Conservation (phyloP, 2,888 invertebrate species). For the Philereme vetulata region DNA sequence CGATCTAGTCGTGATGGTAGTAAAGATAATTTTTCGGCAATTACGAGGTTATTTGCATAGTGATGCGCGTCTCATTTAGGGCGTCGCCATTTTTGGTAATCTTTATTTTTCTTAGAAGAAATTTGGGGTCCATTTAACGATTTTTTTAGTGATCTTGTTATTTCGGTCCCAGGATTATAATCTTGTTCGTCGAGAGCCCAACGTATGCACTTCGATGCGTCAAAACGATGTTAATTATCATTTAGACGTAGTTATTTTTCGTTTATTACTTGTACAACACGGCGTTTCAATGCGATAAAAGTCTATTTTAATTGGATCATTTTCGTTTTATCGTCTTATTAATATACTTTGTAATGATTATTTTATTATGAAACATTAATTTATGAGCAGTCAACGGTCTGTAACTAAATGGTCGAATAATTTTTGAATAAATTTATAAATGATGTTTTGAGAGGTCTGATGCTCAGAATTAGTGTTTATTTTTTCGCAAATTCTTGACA, state of each 20-base stretch:
- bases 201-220: slow-evolving; percentile 58
- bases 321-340: slow-evolving; percentile 66
- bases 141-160: slow-evolving; percentile 49
- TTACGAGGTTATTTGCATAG: slow-evolving; percentile 76
- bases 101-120: slow-evolving; percentile 52
- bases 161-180: slow-evolving; percentile 50
- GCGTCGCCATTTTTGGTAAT: slow-evolving; percentile 66
- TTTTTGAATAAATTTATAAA: slow-evolving; percentile 36
- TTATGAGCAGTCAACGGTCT: slow-evolving; percentile 41
- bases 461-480: neutral
- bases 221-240: slow-evolving; percentile 64
- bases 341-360: slow-evolving; percentile 63
- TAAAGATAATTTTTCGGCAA: slow-evolving; percentile 68
- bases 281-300: slow-evolving; percentile 61
- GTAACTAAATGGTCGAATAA: slow-evolving; percentile 41
- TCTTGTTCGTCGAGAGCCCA: slow-evolving; percentile 44
- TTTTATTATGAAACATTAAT: slow-evolving; percentile 50
- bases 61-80: slow-evolving; percentile 65
- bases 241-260: slow-evolving; percentile 62
- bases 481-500: slow-evolving; percentile 1
- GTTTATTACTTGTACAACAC: slow-evolving; percentile 68
- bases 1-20: slow-evolving; percentile 70
- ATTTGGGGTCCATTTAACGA: slow-evolving; percentile 53
- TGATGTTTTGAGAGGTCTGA: slow-evolving; percentile 27
- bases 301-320: slow-evolving; percentile 70